phyloP scores from a whole-genome alignment of 2,113 vertebrate species.

The Amazona vittata region DNA sequence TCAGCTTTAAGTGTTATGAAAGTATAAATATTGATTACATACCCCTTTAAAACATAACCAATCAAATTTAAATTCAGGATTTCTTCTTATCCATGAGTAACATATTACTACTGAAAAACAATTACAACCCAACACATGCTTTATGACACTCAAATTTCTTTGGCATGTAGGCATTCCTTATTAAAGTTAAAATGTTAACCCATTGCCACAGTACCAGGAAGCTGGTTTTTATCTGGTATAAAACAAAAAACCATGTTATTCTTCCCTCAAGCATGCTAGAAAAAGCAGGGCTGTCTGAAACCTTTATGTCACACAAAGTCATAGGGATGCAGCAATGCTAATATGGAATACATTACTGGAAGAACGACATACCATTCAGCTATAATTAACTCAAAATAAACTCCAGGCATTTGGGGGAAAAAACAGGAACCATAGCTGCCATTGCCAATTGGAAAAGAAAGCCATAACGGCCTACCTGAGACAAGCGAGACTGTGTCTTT shows the following conservation, averaged over 20 bases:
- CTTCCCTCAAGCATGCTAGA: neutral
- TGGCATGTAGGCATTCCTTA: neutral
- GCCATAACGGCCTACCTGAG: constrained; percentile 87
- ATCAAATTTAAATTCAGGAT: neutral
- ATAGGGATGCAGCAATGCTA: neutral
- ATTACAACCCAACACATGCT: neutral
- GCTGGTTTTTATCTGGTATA: neutral
- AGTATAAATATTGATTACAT: neutral
- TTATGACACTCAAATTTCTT: neutral
- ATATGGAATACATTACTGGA: neutral
- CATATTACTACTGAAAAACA: neutral
- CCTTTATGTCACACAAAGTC: neutral
- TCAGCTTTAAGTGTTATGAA: neutral
- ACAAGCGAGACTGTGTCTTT: constrained; percentile 98
- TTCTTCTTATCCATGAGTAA: neutral
- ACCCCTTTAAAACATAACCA: neutral
- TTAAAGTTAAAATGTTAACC: neutral
- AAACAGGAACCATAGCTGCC: neutral
- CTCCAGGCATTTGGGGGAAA: rapidly evolving
- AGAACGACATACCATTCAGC: neutral
- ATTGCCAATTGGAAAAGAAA: neutral
- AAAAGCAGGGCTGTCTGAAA: constrained; percentile 22
- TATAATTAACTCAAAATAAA: neutral
- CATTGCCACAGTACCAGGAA: neutral
- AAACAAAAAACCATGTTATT: neutral